phyloP scores from a whole-genome alignment of 2,797 vertebrate species.

The Acanthurus leucopareius region DNA sequence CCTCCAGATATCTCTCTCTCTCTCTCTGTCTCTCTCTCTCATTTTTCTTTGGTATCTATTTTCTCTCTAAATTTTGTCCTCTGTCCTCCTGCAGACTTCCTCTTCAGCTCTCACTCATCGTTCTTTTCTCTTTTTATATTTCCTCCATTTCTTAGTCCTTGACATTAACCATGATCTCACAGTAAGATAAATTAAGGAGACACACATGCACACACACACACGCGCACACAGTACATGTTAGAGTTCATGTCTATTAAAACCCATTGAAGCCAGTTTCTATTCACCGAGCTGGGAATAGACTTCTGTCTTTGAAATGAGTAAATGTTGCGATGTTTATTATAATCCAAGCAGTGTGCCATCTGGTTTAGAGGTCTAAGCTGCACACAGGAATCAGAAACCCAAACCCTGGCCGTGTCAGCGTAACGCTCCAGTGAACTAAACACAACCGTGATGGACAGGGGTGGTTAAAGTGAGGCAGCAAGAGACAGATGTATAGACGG shows the following conservation, averaged over 20 bases:
- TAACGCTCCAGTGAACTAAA: slow-evolving; percentile 36
- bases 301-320: slow-evolving; percentile 22
- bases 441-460: slow-evolving; percentile 47
- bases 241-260: slow-evolving; percentile 55
- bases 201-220: slow-evolving; percentile 11
- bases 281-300: slow-evolving; percentile 23
- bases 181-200: slow-evolving; percentile 55
- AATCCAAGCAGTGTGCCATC: slow-evolving; percentile 24
- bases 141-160: slow-evolving; percentile 55
- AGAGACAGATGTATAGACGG: slow-evolving; percentile 49
- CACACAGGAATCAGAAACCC: slow-evolving; percentile 42
- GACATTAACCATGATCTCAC: slow-evolving; percentile 63
- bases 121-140: slow-evolving; percentile 47
- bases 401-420: slow-evolving; percentile 23
- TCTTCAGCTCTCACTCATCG: slow-evolving; percentile 45
- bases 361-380: slow-evolving; percentile 28
- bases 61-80: slow-evolving; percentile 60
- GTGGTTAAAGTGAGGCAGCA: slow-evolving; percentile 34
- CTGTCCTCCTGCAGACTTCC: slow-evolving; percentile 51
- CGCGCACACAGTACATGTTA: not conserved
- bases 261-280: slow-evolving; percentile 51
- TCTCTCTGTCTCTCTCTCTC: slow-evolving; percentile 39
- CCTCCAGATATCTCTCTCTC: slow-evolving; percentile 53
- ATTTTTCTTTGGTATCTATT: slow-evolving; percentile 74
- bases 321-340: slow-evolving; percentile 37